Evolutionary conservation across 2,113 vertebrate genomes (phyloP).

Genomic region (Amblyornis subalaris): DNA sequence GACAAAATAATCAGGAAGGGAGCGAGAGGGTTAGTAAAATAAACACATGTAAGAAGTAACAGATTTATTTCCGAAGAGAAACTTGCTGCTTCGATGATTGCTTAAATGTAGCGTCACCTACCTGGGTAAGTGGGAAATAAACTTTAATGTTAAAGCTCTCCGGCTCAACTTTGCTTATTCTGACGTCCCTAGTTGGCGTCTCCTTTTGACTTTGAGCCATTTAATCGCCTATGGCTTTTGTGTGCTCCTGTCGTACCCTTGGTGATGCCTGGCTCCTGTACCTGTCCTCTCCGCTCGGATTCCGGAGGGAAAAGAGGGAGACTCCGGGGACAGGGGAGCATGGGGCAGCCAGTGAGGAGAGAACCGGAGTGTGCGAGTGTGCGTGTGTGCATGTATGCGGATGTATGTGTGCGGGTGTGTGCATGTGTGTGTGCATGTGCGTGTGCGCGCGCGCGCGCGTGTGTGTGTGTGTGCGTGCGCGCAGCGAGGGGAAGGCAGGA

Average conservation of each 20-base stretch:
- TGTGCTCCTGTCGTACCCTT: not conserved
- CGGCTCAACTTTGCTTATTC: conserved; percentile 49
- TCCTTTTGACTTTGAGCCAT: conserved; percentile 62
- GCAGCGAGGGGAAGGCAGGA: not conserved
- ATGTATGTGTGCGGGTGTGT: not conserved
- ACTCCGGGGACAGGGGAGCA: not conserved
- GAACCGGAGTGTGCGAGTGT: not conserved
- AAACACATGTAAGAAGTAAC: conserved; percentile 49
- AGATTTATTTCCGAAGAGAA: conserved; percentile 49
- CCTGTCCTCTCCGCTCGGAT: not conserved
- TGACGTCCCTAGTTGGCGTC: not conserved
- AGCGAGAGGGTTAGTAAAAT: conserved; percentile 3
- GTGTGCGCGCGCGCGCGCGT: not conserved
- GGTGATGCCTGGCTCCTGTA: not conserved
- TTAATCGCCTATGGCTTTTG: not conserved
- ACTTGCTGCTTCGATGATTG: conserved; percentile 39
- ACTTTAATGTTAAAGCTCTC: conserved; percentile 60
- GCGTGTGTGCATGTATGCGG: no score
- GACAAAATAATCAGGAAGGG: not conserved
- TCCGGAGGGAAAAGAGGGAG: not conserved
- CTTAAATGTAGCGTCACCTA: conserved; percentile 72
- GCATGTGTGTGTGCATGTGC: not conserved
- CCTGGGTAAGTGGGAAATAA: conserved; percentile 68
- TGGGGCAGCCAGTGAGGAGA: not conserved
- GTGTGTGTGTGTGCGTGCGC: not conserved